Conservation (phyloP, 2,113 vertebrate species). For the Sinocyclocheilus maitianheensis region DNA sequence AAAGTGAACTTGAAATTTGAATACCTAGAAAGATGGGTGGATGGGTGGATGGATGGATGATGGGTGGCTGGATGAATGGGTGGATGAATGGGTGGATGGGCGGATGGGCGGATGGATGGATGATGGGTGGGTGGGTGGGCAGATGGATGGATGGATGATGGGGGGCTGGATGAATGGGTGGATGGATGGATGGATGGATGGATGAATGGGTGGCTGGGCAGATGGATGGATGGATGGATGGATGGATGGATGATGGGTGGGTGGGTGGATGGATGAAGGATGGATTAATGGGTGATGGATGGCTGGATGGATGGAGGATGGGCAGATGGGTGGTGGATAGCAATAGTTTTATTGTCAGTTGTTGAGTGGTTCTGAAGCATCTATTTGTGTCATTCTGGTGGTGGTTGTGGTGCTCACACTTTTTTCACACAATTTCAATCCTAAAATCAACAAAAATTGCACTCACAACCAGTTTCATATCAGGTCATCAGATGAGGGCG, state of each 20-base stretch:
- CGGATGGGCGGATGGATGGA: too few species aligned
- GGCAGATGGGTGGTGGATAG: too few species aligned
- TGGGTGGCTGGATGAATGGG: too few species aligned
- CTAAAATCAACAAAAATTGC: background rate
- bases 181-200: too few species aligned
- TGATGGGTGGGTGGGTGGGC: too few species aligned
- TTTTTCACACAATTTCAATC: background rate
- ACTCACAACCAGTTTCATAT: background rate
- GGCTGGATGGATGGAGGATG: too few species aligned
- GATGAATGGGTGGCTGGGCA: background rate
- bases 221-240: background rate
- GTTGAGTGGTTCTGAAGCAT: background rate
- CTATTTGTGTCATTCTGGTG: background rate
- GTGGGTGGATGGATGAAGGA: too few species aligned
- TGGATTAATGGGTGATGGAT: too few species aligned
- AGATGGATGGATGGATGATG: background rate
- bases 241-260: background rate
- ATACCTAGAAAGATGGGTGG: background rate
- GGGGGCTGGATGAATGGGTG: too few species aligned
- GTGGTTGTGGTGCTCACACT: background rate
- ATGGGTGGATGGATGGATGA: too few species aligned
- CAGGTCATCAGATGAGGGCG: background rate
- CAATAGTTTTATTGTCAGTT: too few species aligned
- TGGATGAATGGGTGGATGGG: too few species aligned
- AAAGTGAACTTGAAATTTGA: background rate